Evolutionary conservation across 2,888 invertebrate species (phyloP), one percentile per base, ranked within the genome.

Genomic region (Drosophila leonis): DNA sequence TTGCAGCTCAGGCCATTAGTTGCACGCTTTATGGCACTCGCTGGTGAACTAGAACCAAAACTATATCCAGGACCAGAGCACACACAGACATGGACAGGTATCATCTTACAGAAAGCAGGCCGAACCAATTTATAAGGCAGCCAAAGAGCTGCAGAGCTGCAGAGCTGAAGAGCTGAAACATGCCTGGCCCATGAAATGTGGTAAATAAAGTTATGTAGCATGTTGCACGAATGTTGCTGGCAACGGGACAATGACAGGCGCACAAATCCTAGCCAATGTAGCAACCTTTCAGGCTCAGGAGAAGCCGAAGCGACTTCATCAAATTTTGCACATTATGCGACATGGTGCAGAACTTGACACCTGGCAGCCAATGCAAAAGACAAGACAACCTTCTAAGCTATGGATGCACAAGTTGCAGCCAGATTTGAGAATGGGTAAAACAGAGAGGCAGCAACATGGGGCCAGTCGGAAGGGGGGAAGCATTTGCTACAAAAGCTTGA

Each of bases 271-370:
- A 61, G 35, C 29, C 55, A 46, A 41, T 35, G 69, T 44, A 20
- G 29, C 41, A 37, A 39, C 20, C 33, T 51, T 27, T 57, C 41
- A 24, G 51, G 62, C 39, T n/a, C 12, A 44, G 44, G 4, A 10
- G 41, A 10, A 42, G 20, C 24, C 41, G 41, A 44, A 24, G 33
- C 68, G 88, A 90, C 90, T 90, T 85, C 90, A 87, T 87, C 87
- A 91, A 90, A 90, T 90, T 91, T 90, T 78, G 74, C 80, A 91
- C 80, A 83, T 90, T 90, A 91, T 91, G 91, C 90, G 90, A 90
- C 90, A 90, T 76, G 78, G 71, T 62, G 82, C 71, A 82, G 63
- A 82, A 82, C 81, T 82, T 90, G 90, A 90, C 91, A 88, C 80
- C 76, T 81, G 73, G 83, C 81, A 78, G 77, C 70, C 74, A 75